Conservation (phyloP, 2,113 vertebrate genomes). For the Phyllostomus hastatus region DNA sequence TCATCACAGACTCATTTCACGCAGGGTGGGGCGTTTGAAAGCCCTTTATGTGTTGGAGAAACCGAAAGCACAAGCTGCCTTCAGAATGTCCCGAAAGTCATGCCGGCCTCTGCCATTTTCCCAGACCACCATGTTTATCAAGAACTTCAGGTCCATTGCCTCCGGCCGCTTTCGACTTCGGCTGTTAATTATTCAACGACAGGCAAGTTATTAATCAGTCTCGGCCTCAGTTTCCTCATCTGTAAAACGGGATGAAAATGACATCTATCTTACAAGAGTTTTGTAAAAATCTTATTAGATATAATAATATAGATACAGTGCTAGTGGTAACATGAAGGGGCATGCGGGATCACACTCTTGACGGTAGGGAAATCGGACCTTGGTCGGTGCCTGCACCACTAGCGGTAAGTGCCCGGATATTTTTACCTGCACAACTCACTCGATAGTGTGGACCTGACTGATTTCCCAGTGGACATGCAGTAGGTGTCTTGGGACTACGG, state of each 20-base stretch:
- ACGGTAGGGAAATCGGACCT: fast-evolving
- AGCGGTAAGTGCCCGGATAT: background rate
- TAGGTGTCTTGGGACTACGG: background rate
- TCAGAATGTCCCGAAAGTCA: background rate
- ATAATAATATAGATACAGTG: background rate
- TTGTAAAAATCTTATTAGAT: background rate
- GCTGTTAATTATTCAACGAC: background rate
- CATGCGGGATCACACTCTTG: no score
- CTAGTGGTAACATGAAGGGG: background rate
- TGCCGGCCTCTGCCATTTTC: background rate
- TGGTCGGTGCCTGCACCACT: fast-evolving
- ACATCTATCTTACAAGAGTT: background rate
- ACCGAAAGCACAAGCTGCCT: background rate
- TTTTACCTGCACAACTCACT: background rate
- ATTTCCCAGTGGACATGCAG: background rate
- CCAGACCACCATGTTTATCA: background rate
- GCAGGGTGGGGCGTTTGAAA: background rate
- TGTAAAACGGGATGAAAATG: background rate
- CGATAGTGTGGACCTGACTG: background rate
- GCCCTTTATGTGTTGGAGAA: background rate
- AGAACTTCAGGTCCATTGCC: background rate
- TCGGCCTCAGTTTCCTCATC: background rate
- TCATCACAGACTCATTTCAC: background rate
- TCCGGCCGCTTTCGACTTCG: background rate
- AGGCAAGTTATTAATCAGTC: background rate